phyloP scores from a whole-genome alignment of 2,113 vertebrate genomes.

The Phalacrocorax pelagicus region DNA sequence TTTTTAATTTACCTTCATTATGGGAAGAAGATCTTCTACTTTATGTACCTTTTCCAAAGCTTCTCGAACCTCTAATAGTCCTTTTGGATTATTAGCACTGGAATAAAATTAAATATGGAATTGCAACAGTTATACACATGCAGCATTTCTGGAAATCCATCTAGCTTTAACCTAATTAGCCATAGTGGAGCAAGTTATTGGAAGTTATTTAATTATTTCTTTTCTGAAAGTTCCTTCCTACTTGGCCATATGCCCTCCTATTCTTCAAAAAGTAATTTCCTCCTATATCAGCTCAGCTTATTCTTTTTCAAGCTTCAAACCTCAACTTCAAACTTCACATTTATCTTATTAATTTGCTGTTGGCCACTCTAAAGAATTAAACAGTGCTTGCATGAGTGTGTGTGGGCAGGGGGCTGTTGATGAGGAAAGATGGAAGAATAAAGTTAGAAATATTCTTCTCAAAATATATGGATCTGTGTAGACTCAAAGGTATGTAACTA shows the following conservation, averaged over 20 bases:
- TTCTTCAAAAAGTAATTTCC: neutral
- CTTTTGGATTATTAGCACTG: constrained; percentile 91
- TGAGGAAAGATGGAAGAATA: neutral
- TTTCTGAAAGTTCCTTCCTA: neutral
- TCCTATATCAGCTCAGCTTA: neutral
- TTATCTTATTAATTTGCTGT: neutral
- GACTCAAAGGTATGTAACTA: neutral
- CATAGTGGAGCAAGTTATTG: neutral
- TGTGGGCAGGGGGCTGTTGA: neutral
- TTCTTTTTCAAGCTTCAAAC: neutral
- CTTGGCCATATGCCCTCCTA: neutral
- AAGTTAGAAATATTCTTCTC: neutral
- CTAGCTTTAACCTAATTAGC: neutral
- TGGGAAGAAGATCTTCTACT: constrained; percentile 97
- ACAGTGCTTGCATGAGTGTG: neutral
- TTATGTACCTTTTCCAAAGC: constrained; percentile 94
- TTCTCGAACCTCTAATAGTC: constrained; percentile 88
- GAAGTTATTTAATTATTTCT: neutral
- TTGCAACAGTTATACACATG: neutral
- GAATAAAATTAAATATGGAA: neutral
- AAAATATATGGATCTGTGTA: neutral
- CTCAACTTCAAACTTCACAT: neutral
- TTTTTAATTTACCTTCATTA: constrained; percentile 91
- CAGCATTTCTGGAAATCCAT: neutral
- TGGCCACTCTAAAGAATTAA: neutral